phyloP scores from a whole-genome alignment of 2,113 vertebrate species.

The Zapus hudsonius region DNA sequence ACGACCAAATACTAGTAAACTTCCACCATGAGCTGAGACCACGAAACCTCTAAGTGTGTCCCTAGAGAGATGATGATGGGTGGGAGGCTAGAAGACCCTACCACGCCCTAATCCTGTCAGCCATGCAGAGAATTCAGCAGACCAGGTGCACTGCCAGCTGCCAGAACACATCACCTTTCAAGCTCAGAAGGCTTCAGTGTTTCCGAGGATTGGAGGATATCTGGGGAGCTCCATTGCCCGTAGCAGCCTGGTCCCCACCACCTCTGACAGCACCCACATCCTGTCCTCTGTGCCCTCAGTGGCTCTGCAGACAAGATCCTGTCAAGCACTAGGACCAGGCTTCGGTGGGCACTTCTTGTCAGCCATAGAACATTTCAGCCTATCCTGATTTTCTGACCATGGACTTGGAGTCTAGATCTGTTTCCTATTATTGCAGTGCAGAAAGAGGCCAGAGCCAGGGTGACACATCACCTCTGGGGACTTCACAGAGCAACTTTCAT shows the following conservation, averaged over 20 bases:
- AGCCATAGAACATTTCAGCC: background rate
- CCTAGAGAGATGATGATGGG: background rate
- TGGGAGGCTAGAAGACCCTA: too few relatives aligned
- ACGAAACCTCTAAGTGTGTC: too few relatives aligned
- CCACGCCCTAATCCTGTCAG: background rate
- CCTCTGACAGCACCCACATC: background rate
- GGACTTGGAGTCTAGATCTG: accelerated
- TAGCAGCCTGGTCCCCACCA: too few relatives aligned
- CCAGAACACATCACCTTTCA: too few relatives aligned
- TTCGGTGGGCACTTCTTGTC: accelerated
- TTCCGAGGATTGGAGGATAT: too few relatives aligned
- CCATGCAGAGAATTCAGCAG: background rate
- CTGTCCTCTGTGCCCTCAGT: too few relatives aligned
- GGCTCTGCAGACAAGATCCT: background rate
- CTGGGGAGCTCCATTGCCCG: background rate
- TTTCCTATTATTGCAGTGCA: background rate
- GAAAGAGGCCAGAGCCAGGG: background rate
- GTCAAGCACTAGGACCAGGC: too few relatives aligned
- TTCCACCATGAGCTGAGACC: background rate
- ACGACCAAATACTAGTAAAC: too few relatives aligned
- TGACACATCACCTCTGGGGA: background rate
- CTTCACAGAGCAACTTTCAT: background rate
- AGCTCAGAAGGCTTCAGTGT: too few relatives aligned
- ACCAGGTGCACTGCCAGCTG: background rate
- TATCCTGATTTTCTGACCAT: background rate